Evolutionary conservation across 2,888 invertebrate genomes (phyloP).

Genomic region (Agrotis segetum): DNA sequence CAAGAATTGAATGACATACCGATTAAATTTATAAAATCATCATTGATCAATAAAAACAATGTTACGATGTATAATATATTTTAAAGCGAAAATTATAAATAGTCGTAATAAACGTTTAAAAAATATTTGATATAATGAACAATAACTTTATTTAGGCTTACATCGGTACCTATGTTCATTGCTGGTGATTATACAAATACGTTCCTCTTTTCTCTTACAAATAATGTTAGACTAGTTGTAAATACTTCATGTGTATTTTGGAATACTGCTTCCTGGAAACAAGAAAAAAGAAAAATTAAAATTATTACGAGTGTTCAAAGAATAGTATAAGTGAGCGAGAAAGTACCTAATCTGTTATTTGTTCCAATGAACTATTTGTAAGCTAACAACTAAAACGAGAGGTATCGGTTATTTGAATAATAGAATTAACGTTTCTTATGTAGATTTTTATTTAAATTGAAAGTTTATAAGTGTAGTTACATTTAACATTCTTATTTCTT

Average conservation of each 20-base stretch:
- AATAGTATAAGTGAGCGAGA: slow-evolving; percentile 2
- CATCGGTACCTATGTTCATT: slow-evolving; percentile 74
- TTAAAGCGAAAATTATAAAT: slow-evolving; percentile 59
- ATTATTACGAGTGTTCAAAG: slow-evolving; percentile 49
- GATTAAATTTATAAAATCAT: slow-evolving; percentile 43
- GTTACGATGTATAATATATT: slow-evolving; percentile 60
- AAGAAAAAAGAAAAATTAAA: slow-evolving; percentile 76
- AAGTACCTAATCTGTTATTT: neutral
- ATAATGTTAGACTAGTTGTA: slow-evolving; percentile 85
- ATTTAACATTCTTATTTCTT: slow-evolving; percentile 83
- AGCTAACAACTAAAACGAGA: slow-evolving; percentile 21
- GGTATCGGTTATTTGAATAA: slow-evolving; percentile 75
- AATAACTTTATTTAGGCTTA: slow-evolving; percentile 84
- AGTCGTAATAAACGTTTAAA: slow-evolving; percentile 65
- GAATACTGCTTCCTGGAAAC: slow-evolving; percentile 90
- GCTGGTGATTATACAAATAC: slow-evolving; percentile 84
- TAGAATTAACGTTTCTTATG: slow-evolving; percentile 78
- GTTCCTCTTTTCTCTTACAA: slow-evolving; percentile 87
- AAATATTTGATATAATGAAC: slow-evolving; percentile 72
- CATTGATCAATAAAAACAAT: slow-evolving; percentile 67
- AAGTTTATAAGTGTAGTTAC: slow-evolving; percentile 86
- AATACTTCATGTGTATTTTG: slow-evolving; percentile 90
- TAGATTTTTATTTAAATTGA: slow-evolving; percentile 88
- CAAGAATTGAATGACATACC: slow-evolving; percentile 37
- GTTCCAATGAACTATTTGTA: too few species aligned